Evolutionary conservation across 2,113 vertebrate genomes (phyloP), one percentile per base, ranked within the genome.

Genomic region (Rhodinocichla rosea): DNA sequence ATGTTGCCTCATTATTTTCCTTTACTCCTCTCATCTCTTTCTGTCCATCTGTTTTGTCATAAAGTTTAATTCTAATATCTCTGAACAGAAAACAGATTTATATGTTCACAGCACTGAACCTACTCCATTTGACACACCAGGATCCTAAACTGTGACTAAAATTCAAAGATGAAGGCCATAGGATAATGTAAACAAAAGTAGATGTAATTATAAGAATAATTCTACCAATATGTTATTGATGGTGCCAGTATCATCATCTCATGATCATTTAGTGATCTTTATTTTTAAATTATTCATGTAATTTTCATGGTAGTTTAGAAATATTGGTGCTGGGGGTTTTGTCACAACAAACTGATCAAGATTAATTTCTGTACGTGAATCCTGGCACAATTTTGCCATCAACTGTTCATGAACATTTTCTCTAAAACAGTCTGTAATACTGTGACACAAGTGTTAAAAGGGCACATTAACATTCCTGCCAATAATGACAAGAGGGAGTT

Each of bases 21-120:
- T 90, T 94, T 83, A 94, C 90, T 93, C 90, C 85, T 93, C 88
- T 87, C 83, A 90, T 90, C 88, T 93, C 85, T 83, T 71, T 94
- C 85, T 88, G 74, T 88, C 90, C 92, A 92, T 95, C 88, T 97
- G 88, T 73, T 90, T 97, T 90, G 63, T 59, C 92, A 65, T 39
- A 39, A 39, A 95, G 30, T 67, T 80, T 80, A 92, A 77, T 74
- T 86, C 50, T 62, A 70, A 40, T 53, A 8, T 80, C 15, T 57
- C 35, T 53, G 23, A 83, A 47, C 8, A 90, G 26, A 91, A 89
- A 79, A 32, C 5, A 83, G 32, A 24, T 74, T 73, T 86, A 13
- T 33, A 37, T 12, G 2, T 67, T 21, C 32, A 69, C 24, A 88
- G 45, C 53, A 68, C 5, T 62, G 44, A 45, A 44, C 26, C 44